A percentile compares a stretch with the other conserved stretches of the same genome.
Conservation (phyloP, 2,113 vertebrate genomes). For the Vicugna pacos region DNA sequence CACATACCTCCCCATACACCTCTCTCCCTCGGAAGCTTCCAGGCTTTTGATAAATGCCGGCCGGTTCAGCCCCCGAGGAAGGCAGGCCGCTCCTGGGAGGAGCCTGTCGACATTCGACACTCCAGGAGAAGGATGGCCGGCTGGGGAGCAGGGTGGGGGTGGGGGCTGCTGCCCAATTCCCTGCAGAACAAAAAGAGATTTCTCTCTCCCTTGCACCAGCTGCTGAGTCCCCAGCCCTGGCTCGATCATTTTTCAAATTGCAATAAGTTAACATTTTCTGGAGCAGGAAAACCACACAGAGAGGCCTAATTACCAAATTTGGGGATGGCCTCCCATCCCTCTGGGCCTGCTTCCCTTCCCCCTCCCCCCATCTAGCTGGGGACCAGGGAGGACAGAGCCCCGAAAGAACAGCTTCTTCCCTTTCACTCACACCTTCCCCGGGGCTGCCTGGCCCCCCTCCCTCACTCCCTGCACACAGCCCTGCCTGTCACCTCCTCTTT, state of each 20-base stretch:
- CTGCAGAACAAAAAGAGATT: slow-evolving; percentile 73
- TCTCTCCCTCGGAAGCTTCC: slow-evolving; percentile 66
- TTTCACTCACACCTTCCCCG: slow-evolving; percentile 72
- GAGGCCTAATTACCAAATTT: slow-evolving; percentile 79
- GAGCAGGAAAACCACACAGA: slow-evolving; percentile 71
- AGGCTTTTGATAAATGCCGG: slow-evolving; percentile 70
- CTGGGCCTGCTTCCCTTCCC: neutral
- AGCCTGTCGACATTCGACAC: slow-evolving; percentile 68
- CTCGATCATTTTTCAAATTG: slow-evolving; percentile 79
- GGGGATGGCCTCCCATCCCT: slow-evolving; percentile 72
- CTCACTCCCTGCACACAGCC: neutral
- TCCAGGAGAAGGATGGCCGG: slow-evolving; percentile 66
- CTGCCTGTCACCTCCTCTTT: slow-evolving; percentile 67
- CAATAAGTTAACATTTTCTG: slow-evolving; percentile 81
- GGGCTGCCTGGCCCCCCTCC: neutral
- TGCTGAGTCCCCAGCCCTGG: slow-evolving; percentile 65
- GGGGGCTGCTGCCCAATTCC: slow-evolving; percentile 62
- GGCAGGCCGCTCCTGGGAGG: slow-evolving; percentile 70
- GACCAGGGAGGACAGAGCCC: slow-evolving; percentile 11
- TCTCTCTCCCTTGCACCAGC: slow-evolving; percentile 70
- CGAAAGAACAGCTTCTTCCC: slow-evolving; percentile 70
- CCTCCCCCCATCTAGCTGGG: neutral
- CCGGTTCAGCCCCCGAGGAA: slow-evolving; percentile 30
- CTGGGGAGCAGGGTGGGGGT: slow-evolving; percentile 29
- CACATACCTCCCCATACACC: slow-evolving; percentile 57